Conservation (phyloP, 2,888 invertebrate species). For the Tiliacea citrago region DNA sequence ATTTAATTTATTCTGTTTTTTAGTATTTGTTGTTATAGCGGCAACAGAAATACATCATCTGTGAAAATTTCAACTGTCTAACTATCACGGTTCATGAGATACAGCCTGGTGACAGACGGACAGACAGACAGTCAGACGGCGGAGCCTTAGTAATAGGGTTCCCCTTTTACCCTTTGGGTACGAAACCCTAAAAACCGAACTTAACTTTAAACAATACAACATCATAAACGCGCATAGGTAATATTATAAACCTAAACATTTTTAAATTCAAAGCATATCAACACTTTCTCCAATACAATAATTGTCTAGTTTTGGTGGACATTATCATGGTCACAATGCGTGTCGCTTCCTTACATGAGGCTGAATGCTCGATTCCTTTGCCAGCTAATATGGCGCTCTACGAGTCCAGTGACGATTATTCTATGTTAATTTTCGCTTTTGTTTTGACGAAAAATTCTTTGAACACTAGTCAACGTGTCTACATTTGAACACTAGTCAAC, state of each 20-base stretch:
- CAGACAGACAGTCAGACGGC: no score
- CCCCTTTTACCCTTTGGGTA: no score
- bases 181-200: no score
- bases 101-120: no score
- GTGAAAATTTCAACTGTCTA: no score
- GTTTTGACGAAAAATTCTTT: constrained; percentile 49
- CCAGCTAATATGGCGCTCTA: constrained; percentile 53
- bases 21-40: no score
- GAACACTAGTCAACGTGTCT: constrained; percentile 17
- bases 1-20: no score
- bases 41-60: no score
- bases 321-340: constrained; percentile 64
- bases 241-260: constrained; percentile 60
- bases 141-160: no score
- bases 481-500: no score
- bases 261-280: constrained; percentile 65
- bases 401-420: constrained; percentile 45
- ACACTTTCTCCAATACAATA: constrained; percentile 75
- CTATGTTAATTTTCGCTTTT: constrained; percentile 60
- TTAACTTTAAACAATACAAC: constrained; percentile 26
- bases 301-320: constrained; percentile 66
- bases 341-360: constrained; percentile 55
- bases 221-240: constrained; percentile 18
- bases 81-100: no score
- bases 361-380: constrained; percentile 51